Evolutionary conservation across 53 echinoderm and acorn worm species (phyloP).

Genomic region (Actinopyga echinites): DNA sequence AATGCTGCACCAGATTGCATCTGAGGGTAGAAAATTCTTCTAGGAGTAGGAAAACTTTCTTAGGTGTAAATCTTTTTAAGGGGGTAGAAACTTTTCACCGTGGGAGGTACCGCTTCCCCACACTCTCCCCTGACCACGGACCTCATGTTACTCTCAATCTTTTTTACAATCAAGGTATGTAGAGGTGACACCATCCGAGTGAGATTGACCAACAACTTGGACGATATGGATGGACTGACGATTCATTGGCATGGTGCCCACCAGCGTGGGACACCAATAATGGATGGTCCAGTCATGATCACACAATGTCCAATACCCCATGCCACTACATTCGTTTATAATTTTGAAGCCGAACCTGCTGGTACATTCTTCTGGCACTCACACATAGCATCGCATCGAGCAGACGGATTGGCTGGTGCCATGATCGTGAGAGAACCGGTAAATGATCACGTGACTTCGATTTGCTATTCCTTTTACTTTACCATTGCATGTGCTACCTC

Average conservation of each 20-base stretch:
- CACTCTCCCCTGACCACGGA: neutral
- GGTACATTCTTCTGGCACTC: conserved; percentile 51
- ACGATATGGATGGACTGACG: conserved; percentile 4
- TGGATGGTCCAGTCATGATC: conserved; percentile 49
- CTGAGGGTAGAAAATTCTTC: too few species aligned
- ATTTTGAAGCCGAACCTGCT: neutral
- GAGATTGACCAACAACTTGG: conserved; percentile 29
- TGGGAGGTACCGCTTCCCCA: neutral
- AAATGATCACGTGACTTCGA: neutral
- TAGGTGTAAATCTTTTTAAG: neutral
- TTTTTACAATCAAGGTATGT: conserved; percentile 31
- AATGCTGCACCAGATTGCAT: too few species aligned
- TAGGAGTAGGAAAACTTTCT: too few species aligned
- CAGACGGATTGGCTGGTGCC: conserved; percentile 45
- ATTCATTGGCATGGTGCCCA: conserved; percentile 50
- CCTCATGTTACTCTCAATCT: neutral
- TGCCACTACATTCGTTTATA: conserved; percentile 28
- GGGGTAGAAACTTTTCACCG: neutral
- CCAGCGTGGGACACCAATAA: conserved; percentile 30
- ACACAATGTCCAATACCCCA: conserved; percentile 57
- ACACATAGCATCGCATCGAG: conserved; percentile 38
- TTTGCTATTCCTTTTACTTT: too few species aligned
- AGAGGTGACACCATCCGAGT: conserved; percentile 42
- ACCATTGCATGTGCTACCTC: too few species aligned
- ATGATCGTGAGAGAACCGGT: conserved; percentile 38